Percentiles rank a stretch among this genome's conserved stretches.
These are phyloP conservation scores for Pristionchus japonicus DNA, from an alignment of 2,888 invertebrate genomes.

Conservation along the genomic window DNA sequence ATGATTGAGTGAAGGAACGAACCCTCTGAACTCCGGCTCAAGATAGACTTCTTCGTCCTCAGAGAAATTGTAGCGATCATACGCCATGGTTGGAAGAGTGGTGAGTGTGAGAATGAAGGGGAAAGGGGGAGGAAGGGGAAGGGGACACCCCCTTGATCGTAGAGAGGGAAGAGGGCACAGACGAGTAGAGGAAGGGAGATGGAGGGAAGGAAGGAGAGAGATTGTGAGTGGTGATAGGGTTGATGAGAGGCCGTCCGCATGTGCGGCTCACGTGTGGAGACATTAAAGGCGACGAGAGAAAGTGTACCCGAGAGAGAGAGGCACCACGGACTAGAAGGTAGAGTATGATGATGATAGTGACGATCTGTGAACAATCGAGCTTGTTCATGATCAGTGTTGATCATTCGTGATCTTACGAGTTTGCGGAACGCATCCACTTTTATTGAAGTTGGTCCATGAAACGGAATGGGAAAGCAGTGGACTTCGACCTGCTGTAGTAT, in stretches of 20 bases:
- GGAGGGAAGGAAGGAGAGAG: not conserved
- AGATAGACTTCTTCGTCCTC: conserved; percentile 9
- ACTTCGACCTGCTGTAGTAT: not conserved
- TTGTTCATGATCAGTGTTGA: not conserved
- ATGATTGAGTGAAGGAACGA: not conserved
- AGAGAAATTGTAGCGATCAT: conserved; percentile 28
- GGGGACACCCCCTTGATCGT: conserved; percentile 18
- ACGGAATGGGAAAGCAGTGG: not conserved
- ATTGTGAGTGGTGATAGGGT: not conserved
- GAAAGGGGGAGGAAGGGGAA: not conserved
- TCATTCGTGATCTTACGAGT: not conserved
- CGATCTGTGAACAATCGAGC: not conserved
- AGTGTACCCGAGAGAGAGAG: not conserved
- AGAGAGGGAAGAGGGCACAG: not conserved
- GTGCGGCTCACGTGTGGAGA: conserved; percentile 15
- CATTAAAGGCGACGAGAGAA: conserved; percentile 26
- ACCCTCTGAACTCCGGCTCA: not conserved
- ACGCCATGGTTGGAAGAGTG: not conserved
- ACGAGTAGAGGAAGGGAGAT: not conserved
- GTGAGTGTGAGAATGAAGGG: conserved; percentile 35
- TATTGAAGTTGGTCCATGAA: not conserved
- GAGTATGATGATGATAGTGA: conserved; percentile 4
- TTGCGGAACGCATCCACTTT: not conserved
- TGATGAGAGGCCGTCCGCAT: not conserved
- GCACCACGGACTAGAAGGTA: conserved; percentile 18